Base-by-base conservation (phyloP, 2,797 vertebrate species). In the Enteromius argenteus region DNA sequence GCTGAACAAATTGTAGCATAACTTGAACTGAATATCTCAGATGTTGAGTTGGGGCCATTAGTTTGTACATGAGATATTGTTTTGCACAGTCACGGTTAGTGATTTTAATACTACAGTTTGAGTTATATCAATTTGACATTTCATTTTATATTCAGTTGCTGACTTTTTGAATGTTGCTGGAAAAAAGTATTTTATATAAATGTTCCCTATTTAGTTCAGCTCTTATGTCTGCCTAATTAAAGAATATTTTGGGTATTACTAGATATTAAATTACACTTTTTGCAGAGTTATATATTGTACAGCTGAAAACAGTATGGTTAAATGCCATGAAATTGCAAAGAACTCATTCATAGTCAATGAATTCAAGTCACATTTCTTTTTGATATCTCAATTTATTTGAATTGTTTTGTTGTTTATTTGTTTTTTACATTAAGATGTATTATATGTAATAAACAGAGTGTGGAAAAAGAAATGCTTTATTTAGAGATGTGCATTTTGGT, bases 361-460 rank as follows among this genome's bases (percentile, higher is more conserved):
- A 23, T 82, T 66, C 53, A 46, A 23, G 37, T 32, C 6, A 60
- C 53, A 42, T 67, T 23, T 73, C 19, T 5, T 81, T 67, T n/a
- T 64, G 21, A 58, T 49, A 30, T 74, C 30, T 75, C 37, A 11
- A 37, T 72, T 30, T 67, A 8, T 75, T 75, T 77, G 15, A 0
- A 5, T 23, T 74, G 14, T 81, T 44, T n/a, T 62, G 46, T 84
- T 53, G 15, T 30, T 23, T 32, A 21, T 23, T 74, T 73, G 56
- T 1, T 49, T 44, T 71, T 83, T 72, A 73, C 37, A 44, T 44
- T 82, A 44, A 69, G 21, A 75, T 64, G 30, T 66, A 32, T 77
- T 89, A 81, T 72, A 53, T 79, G 60, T 79, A 84, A 87, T 87
- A 85, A 86, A 88, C 13, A 5, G 64, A 51, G 13, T 86, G 81